Base-by-base conservation (phyloP, 2,797 vertebrate species). In the Ptychobarbus kaznakovi region DNA sequence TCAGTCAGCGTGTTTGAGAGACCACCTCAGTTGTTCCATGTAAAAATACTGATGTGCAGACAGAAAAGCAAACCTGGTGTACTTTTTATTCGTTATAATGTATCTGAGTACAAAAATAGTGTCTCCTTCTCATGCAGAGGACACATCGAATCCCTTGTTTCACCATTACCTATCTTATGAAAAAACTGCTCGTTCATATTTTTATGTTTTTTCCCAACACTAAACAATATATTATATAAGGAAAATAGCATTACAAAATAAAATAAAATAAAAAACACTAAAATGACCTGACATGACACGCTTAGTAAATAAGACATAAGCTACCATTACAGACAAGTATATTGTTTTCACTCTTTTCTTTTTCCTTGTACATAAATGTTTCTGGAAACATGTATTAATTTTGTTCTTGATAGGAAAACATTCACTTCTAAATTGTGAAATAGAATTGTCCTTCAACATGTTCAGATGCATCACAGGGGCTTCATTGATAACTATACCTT, bases 101-200 rank as follows among this genome's bases (percentile, higher is more conserved):
- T 94, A 72, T 85, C 92, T 93, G 88, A 86, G 87, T 96, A 96
- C 92, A 96, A 95, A 96, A 96, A 96, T 95, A 95, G 89, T 90
- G 93, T 96, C 92, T 96, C 92, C 93, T 92, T 94, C 93, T 87
- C 93, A 94, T 92, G 92, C 92, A 92, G 93, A 93, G 91, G 92
- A 92, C 92, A 93, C 77, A 74, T 56, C 44, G 63, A 35, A 88
- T 63, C 28, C 81, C 58, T 58, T 80, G 65, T 81, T 66, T 56
- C 49, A 84, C 65, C 66, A 72, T 61, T 61, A 61, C 51, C 74
- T 35, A 72, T 79, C 38, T 84, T 56, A 77, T 77, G 73, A 85
- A 85, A 84, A 78, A 79, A 49, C 20, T 72, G 65, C 51, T 68
- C 6, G 4, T 77, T 84, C n/a, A 76, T 68, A 51, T 63, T 82